A percentile compares a stretch with the other conserved stretches of the same genome.
phyloP scores from a whole-genome alignment of 2,888 invertebrate genomes.

The Mesoligia furuncula region DNA sequence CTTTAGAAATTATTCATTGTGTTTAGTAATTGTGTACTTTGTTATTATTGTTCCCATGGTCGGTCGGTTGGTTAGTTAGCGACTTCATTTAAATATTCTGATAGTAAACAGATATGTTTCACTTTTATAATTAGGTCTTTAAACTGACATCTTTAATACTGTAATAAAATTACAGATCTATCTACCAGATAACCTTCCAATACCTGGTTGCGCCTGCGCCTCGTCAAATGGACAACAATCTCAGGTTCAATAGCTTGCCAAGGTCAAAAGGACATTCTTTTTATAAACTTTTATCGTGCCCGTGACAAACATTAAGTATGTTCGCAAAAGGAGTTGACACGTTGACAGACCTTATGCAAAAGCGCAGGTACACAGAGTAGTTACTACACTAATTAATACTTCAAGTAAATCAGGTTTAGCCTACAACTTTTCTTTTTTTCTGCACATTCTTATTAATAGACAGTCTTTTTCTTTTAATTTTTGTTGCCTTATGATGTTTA shows the following conservation, averaged over 20 bases:
- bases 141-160: background rate
- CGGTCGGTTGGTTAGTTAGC: background rate
- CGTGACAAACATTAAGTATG: conserved; percentile 70
- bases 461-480: background rate
- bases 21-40: background rate
- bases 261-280: conserved; percentile 69
- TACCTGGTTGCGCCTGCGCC: background rate
- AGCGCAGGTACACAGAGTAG: conserved; percentile 44
- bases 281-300: conserved; percentile 72
- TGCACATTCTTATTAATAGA: background rate
- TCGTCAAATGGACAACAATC: conserved; percentile 26
- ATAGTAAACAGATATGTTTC: background rate
- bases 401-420: background rate
- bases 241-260: conserved; percentile 66
- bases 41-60: background rate
- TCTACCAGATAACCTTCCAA: conserved; percentile 18
- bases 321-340: conserved; percentile 68
- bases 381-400: conserved; percentile 1
- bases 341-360: conserved; percentile 58
- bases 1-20: background rate
- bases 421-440: background rate
- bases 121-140: background rate
- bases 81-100: background rate
- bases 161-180: conserved; percentile 9
- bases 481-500: background rate